Percentiles rank a stretch among this genome's conserved stretches.
phyloP scores from a whole-genome alignment of 2,888 invertebrate species.

The Lasioglossum oenotherae region DNA sequence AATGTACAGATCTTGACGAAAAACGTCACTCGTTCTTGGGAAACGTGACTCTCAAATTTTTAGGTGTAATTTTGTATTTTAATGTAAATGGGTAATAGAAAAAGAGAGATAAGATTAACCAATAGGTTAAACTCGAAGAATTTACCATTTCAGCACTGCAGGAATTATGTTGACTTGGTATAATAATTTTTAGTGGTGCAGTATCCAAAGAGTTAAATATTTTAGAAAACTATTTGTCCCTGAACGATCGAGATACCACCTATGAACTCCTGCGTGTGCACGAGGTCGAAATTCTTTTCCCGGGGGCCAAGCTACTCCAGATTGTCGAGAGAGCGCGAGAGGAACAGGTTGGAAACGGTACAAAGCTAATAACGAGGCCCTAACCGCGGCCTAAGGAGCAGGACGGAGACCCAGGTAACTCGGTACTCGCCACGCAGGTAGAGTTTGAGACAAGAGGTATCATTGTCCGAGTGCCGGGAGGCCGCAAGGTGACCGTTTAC shows the following conservation, averaged over 20 bases:
- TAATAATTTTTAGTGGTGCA: background rate
- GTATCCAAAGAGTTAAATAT: background rate
- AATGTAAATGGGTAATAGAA: no score
- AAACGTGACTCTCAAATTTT: no score
- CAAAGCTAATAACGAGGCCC: conserved; percentile 73
- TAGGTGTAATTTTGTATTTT: no score
- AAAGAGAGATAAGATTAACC: background rate
- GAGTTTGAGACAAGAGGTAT: conserved; percentile 71
- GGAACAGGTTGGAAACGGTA: conserved; percentile 68
- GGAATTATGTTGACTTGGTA: background rate
- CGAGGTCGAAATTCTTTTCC: conserved; percentile 6
- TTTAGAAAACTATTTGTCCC: background rate
- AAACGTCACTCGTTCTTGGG: no score
- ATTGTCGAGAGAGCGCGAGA: conserved; percentile 10
- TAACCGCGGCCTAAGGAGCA: conserved; percentile 69
- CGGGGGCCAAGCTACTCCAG: background rate
- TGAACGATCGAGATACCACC: background rate
- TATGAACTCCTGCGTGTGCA: background rate
- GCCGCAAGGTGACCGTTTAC: conserved; percentile 61
- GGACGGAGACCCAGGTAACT: conserved; percentile 68
- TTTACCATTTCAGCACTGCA: background rate
- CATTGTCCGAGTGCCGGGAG: conserved; percentile 64
- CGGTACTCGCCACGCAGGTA: conserved; percentile 65
- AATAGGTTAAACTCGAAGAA: background rate
- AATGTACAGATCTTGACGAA: no score